Conservation (phyloP, 2,797 vertebrate species). For the Adrianichthys oophorus region DNA sequence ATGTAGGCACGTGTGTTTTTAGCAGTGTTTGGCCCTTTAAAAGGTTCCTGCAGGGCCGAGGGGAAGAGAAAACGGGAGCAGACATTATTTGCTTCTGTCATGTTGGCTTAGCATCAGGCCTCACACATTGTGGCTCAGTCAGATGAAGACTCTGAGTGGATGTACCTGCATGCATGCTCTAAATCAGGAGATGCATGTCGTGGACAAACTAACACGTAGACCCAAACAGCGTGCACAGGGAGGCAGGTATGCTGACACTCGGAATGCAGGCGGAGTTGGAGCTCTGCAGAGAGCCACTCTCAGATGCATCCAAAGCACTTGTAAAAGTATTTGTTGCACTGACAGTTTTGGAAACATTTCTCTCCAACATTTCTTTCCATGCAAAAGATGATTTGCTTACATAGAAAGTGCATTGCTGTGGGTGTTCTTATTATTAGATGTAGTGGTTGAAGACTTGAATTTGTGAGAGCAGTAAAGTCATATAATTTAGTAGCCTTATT, state of each 20-base stretch:
- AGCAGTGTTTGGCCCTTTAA: slow-evolving; percentile 77
- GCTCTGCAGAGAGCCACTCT: slow-evolving; percentile 13
- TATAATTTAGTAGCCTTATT: slow-evolving; percentile 18
- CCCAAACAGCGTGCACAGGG: background rate
- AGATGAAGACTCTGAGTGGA: slow-evolving; percentile 60
- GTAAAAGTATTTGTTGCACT: slow-evolving; percentile 21
- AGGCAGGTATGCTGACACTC: slow-evolving; percentile 13
- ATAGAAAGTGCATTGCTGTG: background rate
- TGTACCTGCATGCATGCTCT: slow-evolving; percentile 67
- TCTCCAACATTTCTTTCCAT: slow-evolving; percentile 1
- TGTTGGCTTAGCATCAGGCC: slow-evolving; percentile 76
- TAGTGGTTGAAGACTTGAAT: slow-evolving; percentile 12
- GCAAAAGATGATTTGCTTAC: slow-evolving; percentile 8
- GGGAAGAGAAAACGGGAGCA: slow-evolving; percentile 79
- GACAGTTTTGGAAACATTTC: slow-evolving; percentile 21
- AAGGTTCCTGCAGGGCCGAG: slow-evolving; percentile 73
- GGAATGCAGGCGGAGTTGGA: slow-evolving; percentile 10
- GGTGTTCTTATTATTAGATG: background rate
- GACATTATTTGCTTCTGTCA: slow-evolving; percentile 86
- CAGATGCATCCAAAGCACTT: background rate
- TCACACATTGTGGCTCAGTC: slow-evolving; percentile 71
- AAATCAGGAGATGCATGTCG: slow-evolving; percentile 20
- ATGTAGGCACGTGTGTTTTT: slow-evolving; percentile 35
- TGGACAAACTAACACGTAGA: slow-evolving; percentile 16
- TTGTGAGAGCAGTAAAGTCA: slow-evolving; percentile 5